Percentiles rank a stretch among this genome's conserved stretches.
Evolutionary conservation across 2,113 vertebrate species (phyloP).

Genomic region (Percopsis transmontana): DNA sequence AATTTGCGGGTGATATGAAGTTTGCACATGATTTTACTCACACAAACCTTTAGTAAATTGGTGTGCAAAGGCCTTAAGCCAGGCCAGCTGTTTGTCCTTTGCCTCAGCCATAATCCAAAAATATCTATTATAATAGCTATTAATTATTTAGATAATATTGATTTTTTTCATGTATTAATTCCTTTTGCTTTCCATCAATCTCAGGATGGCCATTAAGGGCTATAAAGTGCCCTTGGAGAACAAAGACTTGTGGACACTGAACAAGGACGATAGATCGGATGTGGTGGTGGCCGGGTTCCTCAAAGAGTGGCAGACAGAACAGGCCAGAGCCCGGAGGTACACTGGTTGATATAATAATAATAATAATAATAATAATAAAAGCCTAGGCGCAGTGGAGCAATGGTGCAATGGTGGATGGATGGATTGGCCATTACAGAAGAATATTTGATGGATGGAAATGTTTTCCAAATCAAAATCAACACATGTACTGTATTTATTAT

Average conservation of each 20-base stretch:
- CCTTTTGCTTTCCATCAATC: neutral
- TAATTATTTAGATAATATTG: neutral
- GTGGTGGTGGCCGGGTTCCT: constrained; percentile 82
- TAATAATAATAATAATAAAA: no score
- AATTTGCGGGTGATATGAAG: no score
- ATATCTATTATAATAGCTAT: no score
- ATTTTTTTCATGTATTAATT: neutral
- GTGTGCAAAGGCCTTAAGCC: no score
- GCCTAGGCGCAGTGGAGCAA: neutral
- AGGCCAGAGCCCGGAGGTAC: constrained; percentile 73
- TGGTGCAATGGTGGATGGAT: neutral
- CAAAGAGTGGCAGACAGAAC: constrained; percentile 86
- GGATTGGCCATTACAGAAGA: no score
- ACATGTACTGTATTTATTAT: no score
- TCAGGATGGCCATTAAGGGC: constrained; percentile 89
- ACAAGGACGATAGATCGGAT: constrained; percentile 82
- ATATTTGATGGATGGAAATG: no score
- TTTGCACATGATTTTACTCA: no score
- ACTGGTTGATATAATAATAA: neutral
- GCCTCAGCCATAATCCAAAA: no score
- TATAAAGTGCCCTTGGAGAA: constrained; percentile 88
- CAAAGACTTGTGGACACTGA: constrained; percentile 92
- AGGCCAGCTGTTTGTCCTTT: no score
- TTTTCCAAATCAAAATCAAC: no score
- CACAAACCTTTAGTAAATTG: no score